These are phyloP conservation scores for Ips typographus DNA, from an alignment of 1,140 invertebrate species.

Conservation along the genomic window DNA sequence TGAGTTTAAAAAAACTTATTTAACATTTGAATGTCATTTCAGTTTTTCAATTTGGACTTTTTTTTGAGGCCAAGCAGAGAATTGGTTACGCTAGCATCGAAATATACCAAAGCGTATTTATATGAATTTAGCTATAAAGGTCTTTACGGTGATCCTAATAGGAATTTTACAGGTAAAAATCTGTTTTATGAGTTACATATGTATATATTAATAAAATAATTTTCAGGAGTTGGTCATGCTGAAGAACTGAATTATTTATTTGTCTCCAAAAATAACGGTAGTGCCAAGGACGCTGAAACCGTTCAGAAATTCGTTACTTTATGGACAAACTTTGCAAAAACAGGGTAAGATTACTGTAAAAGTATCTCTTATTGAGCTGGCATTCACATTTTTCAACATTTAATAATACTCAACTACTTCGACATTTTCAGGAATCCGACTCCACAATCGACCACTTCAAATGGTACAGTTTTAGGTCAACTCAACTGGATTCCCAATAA, in stretches of 20 bases:
- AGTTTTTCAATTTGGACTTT: slow-evolving; percentile 15
- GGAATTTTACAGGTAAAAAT: slow-evolving; percentile 7
- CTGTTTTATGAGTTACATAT: neutral
- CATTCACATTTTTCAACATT: neutral
- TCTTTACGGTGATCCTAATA: slow-evolving; percentile 5
- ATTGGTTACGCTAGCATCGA: neutral
- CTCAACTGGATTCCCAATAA: slow-evolving; percentile 15
- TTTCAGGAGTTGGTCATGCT: slow-evolving; percentile 28
- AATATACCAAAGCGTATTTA: slow-evolving; percentile 22
- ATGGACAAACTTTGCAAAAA: slow-evolving; percentile 37
- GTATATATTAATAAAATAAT: neutral
- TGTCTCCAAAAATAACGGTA: neutral
- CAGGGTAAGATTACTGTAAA: slow-evolving; percentile 22
- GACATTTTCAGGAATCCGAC: slow-evolving; percentile 27
- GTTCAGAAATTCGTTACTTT: slow-evolving; percentile 15
- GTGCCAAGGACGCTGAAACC: slow-evolving; percentile 4
- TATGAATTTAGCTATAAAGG: slow-evolving; percentile 29
- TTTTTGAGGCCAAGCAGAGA: slow-evolving; percentile 16
- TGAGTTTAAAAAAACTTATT: too few species aligned
- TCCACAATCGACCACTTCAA: neutral
- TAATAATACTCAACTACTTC: neutral
- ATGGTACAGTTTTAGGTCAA: slow-evolving; percentile 1
- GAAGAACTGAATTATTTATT: slow-evolving; percentile 35
- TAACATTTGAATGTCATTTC: neutral
- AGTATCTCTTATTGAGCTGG: neutral